Conservation (phyloP, 2,113 vertebrate species). For the Chitala chitala region DNA sequence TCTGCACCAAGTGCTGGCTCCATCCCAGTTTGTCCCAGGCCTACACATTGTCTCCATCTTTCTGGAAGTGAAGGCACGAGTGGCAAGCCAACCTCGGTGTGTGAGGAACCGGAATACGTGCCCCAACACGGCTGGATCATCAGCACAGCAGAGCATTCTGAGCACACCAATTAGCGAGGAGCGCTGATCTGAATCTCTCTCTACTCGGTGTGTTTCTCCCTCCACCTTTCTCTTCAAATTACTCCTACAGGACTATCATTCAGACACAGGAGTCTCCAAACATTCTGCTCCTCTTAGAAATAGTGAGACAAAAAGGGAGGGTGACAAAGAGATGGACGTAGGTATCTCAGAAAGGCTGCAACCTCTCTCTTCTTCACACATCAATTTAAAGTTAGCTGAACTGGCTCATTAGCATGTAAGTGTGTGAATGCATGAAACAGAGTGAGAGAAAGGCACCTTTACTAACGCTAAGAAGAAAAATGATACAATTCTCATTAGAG, state of each 20-base stretch:
- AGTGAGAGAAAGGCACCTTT: neutral
- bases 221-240: no score
- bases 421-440: neutral
- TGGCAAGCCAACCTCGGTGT: neutral
- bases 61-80: neutral
- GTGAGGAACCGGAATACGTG: neutral
- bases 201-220: neutral
- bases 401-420: slow-evolving; percentile 58
- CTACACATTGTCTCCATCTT: slow-evolving; percentile 16
- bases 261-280: no score
- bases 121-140: neutral
- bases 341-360: neutral
- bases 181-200: neutral
- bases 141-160: neutral
- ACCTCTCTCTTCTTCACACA: slow-evolving; percentile 37
- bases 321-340: neutral
- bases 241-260: no score
- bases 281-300: no score
- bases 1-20: slow-evolving; percentile 20
- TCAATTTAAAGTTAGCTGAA: slow-evolving; percentile 59
- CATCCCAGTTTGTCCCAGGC: slow-evolving; percentile 9
- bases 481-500: slow-evolving; percentile 43
- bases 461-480: neutral
- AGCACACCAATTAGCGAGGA: neutral
- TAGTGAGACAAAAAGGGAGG: no score